These are phyloP conservation scores for Lasiurus cinereus DNA, from an alignment of 2,113 vertebrate genomes.

Conservation along the genomic window DNA sequence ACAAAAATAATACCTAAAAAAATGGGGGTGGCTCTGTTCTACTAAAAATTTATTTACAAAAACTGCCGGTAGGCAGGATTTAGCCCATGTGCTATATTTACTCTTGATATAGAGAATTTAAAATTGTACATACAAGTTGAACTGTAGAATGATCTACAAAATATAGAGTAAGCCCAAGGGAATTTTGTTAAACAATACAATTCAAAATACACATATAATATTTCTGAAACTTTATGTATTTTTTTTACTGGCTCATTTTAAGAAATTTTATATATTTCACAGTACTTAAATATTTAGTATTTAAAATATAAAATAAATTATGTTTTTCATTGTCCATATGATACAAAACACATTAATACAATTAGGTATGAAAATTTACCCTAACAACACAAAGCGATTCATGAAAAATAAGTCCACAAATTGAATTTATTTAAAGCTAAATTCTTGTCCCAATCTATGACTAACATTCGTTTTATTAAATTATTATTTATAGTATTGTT, in stretches of 20 bases:
- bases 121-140: conserved; percentile 2
- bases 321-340: neutral
- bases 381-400: neutral
- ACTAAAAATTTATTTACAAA: neutral
- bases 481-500: neutral
- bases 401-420: neutral
- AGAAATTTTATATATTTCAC: neutral
- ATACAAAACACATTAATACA: neutral
- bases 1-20: neutral
- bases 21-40: neutral
- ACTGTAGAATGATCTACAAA: neutral
- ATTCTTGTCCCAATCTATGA: neutral
- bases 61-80: neutral
- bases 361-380: neutral
- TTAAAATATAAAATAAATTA: conserved; percentile 47
- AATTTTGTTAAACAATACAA: neutral
- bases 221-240: neutral
- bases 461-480: neutral
- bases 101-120: neutral
- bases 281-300: neutral
- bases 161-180: neutral
- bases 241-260: neutral
- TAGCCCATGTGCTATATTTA: neutral
- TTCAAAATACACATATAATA: neutral
- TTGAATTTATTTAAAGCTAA: neutral